Base-by-base conservation (phyloP, 1,140 invertebrate species). In the Oreohelix idahoensis region DNA sequence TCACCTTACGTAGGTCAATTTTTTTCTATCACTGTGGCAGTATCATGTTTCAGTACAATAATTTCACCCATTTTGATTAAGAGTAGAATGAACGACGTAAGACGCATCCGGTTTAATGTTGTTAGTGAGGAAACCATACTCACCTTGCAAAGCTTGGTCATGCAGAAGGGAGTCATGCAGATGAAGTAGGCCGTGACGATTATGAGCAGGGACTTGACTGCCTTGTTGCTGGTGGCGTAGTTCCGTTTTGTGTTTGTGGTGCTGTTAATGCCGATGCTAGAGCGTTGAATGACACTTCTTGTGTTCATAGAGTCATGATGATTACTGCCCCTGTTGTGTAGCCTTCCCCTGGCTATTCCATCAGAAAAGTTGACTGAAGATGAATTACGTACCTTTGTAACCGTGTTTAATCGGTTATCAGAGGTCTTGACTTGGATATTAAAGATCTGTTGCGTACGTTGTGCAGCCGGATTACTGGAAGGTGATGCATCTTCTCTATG, bases 161-260 rank as follows among this genome's bases (percentile, higher is more conserved):
- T 87, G 84, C 91, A 92, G 85, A 92, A 93, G 15, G 92, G 92
- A 1, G 92, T 92, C 89, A 92, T 89, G 78, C 89, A 93, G 29
- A 92, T 76, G 77, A 93, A 92, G 83, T 90, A 93, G 0, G 89
- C 87, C 15, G 87, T 29, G 0, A 92, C 89, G 5, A 93, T 89
- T 2, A 92, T 87, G 15, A 93, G 79, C 5, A 93, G 85, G 78
- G 91, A 92, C 0, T 86, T 86, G 11, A 92, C 85, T 4, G 88
- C 87, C 84, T 91, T 92, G 36, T 85, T 84, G 69, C 86, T 90
- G 10, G 86, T 85, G 81, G 86, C 84, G 86, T 87, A 83, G 26
- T 70, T 77, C 35, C 45, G 51, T 81, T 83, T 85, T 75, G 23
- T 83, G 13, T 82, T 83, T 26, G 29, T 84, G 80, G 32, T 78